These are phyloP conservation scores for Geopemphigus sp. DNA, from an alignment of 1,140 invertebrate species.

Conservation along the genomic window DNA sequence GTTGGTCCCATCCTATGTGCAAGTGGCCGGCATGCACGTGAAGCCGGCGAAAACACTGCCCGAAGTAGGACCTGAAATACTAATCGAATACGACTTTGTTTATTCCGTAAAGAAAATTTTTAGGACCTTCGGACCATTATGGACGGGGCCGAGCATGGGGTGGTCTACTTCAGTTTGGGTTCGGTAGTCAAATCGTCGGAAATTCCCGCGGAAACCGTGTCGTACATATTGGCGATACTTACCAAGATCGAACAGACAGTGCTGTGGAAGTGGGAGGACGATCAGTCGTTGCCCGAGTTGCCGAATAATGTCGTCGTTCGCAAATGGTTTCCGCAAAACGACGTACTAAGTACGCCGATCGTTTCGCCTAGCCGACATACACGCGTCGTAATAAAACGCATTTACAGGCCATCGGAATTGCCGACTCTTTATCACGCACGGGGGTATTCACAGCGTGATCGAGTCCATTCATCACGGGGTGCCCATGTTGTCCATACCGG, in stretches of 20 bases:
- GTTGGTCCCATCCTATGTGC: conserved; percentile 58
- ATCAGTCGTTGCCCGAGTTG: conserved; percentile 58
- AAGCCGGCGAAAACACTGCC: conserved; percentile 52
- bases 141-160: conserved; percentile 52
- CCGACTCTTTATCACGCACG: conserved; percentile 67
- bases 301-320: conserved; percentile 65
- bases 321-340: conserved; percentile 71
- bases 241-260: conserved; percentile 52
- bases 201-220: background rate
- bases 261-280: conserved; percentile 70
- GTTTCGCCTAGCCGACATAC: too few relatives aligned
- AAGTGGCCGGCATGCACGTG: conserved; percentile 63
- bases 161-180: conserved; percentile 53
- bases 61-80: background rate
- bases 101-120: background rate
- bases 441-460: conserved; percentile 68
- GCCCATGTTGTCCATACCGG: conserved; percentile 68
- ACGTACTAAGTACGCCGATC: conserved; percentile 61
- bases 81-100: background rate
- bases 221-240: conserved; percentile 10
- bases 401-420: conserved; percentile 52
- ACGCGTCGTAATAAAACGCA: too few relatives aligned
- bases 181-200: conserved; percentile 37
- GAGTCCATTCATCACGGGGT: conserved; percentile 70
- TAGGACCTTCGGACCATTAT: conserved; percentile 49